Conservation (phyloP, 2,888 invertebrate species). For the Acheta domesticus region DNA sequence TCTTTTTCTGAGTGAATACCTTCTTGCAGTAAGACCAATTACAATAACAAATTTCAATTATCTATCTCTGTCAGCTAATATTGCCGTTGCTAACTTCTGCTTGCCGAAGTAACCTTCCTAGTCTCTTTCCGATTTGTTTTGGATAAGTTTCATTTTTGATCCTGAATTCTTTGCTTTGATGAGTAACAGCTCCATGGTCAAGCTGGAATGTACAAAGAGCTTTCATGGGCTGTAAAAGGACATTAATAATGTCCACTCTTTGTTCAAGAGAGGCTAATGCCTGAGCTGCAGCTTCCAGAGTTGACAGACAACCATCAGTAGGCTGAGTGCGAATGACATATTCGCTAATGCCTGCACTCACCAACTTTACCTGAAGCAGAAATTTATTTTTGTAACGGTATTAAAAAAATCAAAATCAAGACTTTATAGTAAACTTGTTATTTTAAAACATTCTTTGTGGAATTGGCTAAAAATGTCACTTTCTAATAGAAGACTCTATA, state of each 20-base stretch:
- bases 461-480: too few relatives aligned
- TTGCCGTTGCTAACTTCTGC: conserved; percentile 30
- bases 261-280: conserved; percentile 75
- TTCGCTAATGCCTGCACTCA: conserved; percentile 68
- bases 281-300: conserved; percentile 80
- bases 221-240: conserved; percentile 73
- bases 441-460: too few relatives aligned
- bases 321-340: conserved; percentile 94
- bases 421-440: too few relatives aligned
- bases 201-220: conserved; percentile 83
- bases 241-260: conserved; percentile 57
- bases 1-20: too few relatives aligned
- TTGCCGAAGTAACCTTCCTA: conserved; percentile 48
- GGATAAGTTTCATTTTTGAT: conserved; percentile 76
- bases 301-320: conserved; percentile 85
- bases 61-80: neutral
- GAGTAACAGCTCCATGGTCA: conserved; percentile 86
- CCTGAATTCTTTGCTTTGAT: conserved; percentile 87
- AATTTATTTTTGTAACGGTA: neutral
- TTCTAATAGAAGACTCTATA: too few relatives aligned
- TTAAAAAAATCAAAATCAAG: too few relatives aligned
- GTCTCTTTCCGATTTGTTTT: conserved; percentile 72
- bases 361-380: conserved; percentile 64
- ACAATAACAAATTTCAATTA: neutral
- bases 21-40: too few relatives aligned